A percentile compares a stretch with the other conserved stretches of the same genome.
Conservation (phyloP, 2,797 vertebrate genomes). For the Mormyrus proboscirostris region DNA sequence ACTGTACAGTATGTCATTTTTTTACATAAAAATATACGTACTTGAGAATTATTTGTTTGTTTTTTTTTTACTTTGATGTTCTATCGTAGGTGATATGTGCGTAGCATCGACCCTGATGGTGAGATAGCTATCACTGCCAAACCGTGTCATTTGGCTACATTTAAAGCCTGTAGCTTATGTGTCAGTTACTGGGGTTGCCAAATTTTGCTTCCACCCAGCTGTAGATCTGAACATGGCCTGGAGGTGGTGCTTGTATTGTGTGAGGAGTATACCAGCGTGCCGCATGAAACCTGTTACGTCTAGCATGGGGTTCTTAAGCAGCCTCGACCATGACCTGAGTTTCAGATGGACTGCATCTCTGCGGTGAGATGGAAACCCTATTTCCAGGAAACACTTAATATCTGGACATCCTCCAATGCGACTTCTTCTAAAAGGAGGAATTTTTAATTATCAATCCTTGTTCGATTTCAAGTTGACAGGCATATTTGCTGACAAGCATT, state of each 20-base stretch:
- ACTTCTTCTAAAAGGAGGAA: background rate
- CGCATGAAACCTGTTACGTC: background rate
- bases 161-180: background rate
- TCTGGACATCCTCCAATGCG: background rate
- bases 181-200: conserved; percentile 11
- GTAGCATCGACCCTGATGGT: background rate
- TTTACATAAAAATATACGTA: conserved; percentile 27
- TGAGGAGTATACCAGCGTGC: background rate
- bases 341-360: background rate
- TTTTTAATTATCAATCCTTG: background rate
- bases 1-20: conserved; percentile 29
- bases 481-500: background rate
- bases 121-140: background rate
- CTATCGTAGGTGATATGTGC: background rate
- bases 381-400: background rate
- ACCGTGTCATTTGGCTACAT: conserved; percentile 5
- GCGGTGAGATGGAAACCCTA: background rate
- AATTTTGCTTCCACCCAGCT: background rate
- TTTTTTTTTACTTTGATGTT: background rate
- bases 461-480: background rate
- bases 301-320: background rate
- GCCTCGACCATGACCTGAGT: background rate
- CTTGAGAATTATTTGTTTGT: conserved; percentile 11
- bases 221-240: background rate
- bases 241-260: background rate